A percentile compares a stretch with the other conserved stretches of the same genome.
Evolutionary conservation across 2,888 invertebrate genomes (phyloP).

Genomic region (Resseliella maxima): DNA sequence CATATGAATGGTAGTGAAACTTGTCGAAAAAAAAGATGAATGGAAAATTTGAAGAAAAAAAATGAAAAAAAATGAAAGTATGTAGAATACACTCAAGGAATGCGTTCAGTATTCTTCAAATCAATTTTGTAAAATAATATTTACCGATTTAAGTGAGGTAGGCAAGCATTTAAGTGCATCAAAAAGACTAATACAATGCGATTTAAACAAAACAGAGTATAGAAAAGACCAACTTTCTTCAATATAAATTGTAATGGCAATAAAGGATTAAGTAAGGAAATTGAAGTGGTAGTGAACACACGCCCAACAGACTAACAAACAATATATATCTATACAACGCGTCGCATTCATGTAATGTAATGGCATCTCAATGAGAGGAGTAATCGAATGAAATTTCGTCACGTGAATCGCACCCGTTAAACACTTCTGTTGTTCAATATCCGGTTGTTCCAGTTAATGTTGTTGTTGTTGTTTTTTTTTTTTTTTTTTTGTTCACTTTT

Average conservation of each 20-base stretch:
- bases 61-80: background rate
- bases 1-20: background rate
- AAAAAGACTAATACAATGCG: slow-evolving; percentile 19
- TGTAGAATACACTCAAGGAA: background rate
- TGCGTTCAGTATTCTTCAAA: background rate
- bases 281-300: slow-evolving; percentile 19
- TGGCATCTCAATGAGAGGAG: background rate
- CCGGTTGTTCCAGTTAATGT: slow-evolving; percentile 47
- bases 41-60: background rate
- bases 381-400: slow-evolving; percentile 33
- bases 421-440: slow-evolving; percentile 27
- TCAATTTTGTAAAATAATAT: slow-evolving; percentile 51
- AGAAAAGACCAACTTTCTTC: background rate
- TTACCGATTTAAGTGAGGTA: slow-evolving; percentile 49
- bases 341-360: background rate
- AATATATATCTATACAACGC: no score
- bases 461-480: no score
- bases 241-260: background rate
- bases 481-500: background rate
- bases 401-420: slow-evolving; percentile 53
- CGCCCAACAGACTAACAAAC: background rate
- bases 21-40: background rate
- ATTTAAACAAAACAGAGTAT: background rate
- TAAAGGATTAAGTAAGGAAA: background rate
- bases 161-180: background rate